Evolutionary conservation across 2,888 invertebrate genomes (phyloP).

Genomic region (Machimus atricapillus): DNA sequence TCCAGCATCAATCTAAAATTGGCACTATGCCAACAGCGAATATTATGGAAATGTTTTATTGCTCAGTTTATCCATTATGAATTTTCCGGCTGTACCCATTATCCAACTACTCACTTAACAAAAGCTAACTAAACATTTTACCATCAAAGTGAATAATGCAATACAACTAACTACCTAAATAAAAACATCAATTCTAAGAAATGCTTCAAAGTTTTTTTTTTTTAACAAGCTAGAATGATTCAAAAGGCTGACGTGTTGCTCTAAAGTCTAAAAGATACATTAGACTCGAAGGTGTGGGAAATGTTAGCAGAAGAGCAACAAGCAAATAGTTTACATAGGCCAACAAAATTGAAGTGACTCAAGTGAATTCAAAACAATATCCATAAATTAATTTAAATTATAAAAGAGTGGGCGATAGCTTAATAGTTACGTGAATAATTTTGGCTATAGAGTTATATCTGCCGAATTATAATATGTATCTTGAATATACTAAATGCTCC

Average conservation of each 20-base stretch:
- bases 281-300: not conserved
- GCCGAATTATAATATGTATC: no score
- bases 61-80: not conserved
- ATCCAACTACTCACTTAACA: not conserved
- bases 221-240: not conserved
- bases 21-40: not conserved
- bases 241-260: not conserved
- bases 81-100: not conserved
- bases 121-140: not conserved
- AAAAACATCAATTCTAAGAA: not conserved
- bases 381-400: not conserved
- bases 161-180: not conserved
- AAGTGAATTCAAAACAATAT: not conserved
- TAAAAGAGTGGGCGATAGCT: not conserved
- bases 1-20: not conserved
- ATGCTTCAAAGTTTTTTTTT: not conserved
- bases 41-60: not conserved
- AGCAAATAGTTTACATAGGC: not conserved
- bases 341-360: not conserved
- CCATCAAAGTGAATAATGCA: not conserved
- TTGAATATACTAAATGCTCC: no score
- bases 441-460: no score
- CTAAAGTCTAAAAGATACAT: not conserved
- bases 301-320: not conserved
- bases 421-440: not conserved